Evolutionary conservation across 2,797 vertebrate species (phyloP).

Genomic region (Lithobates sylvaticus): DNA sequence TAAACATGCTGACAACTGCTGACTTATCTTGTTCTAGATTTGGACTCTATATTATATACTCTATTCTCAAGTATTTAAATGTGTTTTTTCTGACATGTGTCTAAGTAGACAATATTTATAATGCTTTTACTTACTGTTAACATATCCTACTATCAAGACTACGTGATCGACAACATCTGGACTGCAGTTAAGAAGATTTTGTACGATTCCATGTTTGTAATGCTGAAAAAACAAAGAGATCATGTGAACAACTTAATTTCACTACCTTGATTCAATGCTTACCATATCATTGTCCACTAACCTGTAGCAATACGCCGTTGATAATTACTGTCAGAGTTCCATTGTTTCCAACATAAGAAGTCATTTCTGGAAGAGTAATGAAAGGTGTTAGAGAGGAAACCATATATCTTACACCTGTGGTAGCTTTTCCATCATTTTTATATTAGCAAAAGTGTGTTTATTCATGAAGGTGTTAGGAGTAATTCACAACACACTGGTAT

Average conservation of each 20-base stretch:
- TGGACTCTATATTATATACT: no score
- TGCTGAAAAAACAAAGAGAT: conserved; percentile 1
- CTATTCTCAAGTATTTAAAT: no score
- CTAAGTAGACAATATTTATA: neutral
- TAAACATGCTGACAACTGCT: no score
- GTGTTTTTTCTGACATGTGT: no score
- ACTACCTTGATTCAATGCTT: neutral
- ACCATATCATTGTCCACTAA: neutral
- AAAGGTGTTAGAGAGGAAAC: no score
- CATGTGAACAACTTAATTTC: neutral
- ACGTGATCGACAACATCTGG: conserved; percentile 3
- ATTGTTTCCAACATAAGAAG: conserved; percentile 15
- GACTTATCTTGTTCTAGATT: no score
- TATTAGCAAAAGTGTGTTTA: no score
- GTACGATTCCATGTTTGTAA: conserved; percentile 36
- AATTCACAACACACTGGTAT: no score
- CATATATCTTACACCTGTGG: no score
- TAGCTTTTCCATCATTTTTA: no score
- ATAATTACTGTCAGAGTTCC: conserved; percentile 36
- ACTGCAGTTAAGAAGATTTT: conserved; percentile 15
- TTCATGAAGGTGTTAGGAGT: no score
- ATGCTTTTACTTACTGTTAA: conserved; percentile 14
- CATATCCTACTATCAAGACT: conserved; percentile 48
- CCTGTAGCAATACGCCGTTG: conserved; percentile 16
- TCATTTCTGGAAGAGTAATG: conserved; percentile 10